Evolutionary conservation across 2,797 vertebrate species (phyloP).

Genomic region (Crocodylus rhombifer): DNA sequence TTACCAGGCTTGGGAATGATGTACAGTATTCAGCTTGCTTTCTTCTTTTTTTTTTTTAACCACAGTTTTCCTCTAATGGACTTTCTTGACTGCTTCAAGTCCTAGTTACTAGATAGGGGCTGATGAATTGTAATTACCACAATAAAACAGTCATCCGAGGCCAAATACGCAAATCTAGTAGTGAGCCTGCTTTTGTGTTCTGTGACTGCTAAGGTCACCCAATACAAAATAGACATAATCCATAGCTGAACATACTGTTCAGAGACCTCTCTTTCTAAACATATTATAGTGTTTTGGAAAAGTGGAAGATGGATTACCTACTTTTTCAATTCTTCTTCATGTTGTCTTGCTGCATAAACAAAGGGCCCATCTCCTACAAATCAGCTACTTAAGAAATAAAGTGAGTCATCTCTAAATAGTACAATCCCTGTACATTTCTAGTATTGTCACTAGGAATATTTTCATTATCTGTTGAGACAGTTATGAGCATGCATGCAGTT

Average conservation of each 20-base stretch:
- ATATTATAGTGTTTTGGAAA: background rate
- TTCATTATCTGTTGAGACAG: background rate
- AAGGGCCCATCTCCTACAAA: background rate
- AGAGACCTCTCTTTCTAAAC: background rate
- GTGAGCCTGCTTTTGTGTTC: background rate
- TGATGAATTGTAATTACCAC: background rate
- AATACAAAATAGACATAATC: background rate
- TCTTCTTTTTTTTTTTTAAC: background rate
- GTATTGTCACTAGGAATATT: background rate
- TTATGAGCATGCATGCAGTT: conserved; percentile 7
- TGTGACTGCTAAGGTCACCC: background rate
- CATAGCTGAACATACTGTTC: background rate
- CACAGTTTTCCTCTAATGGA: background rate
- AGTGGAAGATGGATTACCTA: background rate
- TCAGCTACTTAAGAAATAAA: background rate
- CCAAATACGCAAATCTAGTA: background rate
- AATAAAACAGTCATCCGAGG: background rate
- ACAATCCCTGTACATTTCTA: background rate
- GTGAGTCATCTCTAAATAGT: background rate
- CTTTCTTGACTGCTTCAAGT: background rate
- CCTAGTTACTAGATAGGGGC: background rate
- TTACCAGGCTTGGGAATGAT: background rate
- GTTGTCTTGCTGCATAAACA: background rate
- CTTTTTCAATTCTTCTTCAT: too few species aligned
- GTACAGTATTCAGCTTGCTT: background rate